A percentile compares a stretch with the other conserved stretches of the same genome.
phyloP scores from a whole-genome alignment of 2,113 vertebrate genomes.

The Micronisus gabar region DNA sequence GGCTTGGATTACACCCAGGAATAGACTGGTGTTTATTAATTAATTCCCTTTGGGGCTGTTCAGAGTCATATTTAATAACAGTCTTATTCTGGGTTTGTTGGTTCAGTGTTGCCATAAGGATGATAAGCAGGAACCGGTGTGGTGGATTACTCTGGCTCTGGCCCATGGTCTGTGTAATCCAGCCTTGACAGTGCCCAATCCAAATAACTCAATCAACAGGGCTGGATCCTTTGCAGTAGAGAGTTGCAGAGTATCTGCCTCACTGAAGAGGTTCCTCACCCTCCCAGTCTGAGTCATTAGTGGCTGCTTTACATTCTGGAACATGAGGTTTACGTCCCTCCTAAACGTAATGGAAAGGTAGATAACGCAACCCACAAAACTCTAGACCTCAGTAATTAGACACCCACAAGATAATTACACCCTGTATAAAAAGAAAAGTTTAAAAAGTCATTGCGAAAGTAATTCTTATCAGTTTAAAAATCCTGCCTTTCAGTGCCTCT shows the following conservation, averaged over 20 bases:
- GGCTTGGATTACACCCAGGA: conserved; percentile 31
- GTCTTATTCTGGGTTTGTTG: background rate
- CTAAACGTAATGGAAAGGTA: conserved; percentile 5
- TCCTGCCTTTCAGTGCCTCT: background rate
- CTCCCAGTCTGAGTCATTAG: background rate
- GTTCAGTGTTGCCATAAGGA: background rate
- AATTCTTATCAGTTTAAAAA: background rate
- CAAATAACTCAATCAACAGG: background rate
- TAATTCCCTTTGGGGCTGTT: background rate
- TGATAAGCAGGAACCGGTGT: background rate
- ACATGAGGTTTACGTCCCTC: background rate
- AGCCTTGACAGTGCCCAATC: background rate
- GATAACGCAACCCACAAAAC: background rate
- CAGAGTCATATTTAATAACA: background rate
- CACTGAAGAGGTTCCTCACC: background rate
- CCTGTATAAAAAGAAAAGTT: background rate
- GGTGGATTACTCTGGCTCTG: background rate
- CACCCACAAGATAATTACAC: conserved; percentile 11
- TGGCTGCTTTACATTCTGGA: background rate
- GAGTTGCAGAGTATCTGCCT: background rate
- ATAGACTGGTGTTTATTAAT: conserved; percentile 34
- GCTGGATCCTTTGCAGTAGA: background rate
- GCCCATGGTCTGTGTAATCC: background rate
- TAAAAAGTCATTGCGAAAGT: conserved; percentile 9
- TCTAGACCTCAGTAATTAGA: conserved; percentile 32